Evolutionary conservation across 2,113 vertebrate species (phyloP), one percentile per base, ranked within the genome.

Genomic region (Sceloporus tristichus): DNA sequence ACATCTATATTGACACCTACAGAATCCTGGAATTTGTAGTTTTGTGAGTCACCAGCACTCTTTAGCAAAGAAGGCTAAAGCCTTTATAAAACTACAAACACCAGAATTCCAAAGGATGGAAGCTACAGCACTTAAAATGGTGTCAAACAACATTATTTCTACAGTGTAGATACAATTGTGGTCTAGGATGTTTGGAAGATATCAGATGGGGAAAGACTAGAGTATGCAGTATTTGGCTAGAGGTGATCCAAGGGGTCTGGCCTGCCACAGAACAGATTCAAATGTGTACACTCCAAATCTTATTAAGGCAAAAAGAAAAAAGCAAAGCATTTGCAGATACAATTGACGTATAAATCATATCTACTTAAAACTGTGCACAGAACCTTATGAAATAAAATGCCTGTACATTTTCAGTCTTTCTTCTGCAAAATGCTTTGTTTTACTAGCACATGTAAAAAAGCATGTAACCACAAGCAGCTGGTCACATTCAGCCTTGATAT

Each of bases 401-500:
- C 34, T 87, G 18, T n/a, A 48, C 34, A 56, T 87, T 92, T 91
- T 89, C 68, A 87, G 18, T 38, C 53, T 82, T 40, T 40, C 62
- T 76, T 85, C 77, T 92, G 68, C 82, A 87, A 91, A 85, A 90
- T 38, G 75, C 88, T 91, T 95, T 92, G 89, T 92, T 93, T 74
- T 82, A 89, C 93, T 92, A 87, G 54, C 90, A 91, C 53, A 84
- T 87, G 68, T 89, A 83, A 95, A 91, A 82, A 82, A 42, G 87
- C 42, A 92, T 0, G 65, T 89, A 91, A 91, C 93, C 91, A 90
- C 59, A 89, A 87, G 91, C 94, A 95, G 92, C 94, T 95, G 91
- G 94, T 94, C 91, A 92, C 82, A 94, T 94, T 94, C 89, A 89
- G 90, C 85, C 89, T 93, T 90, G 76, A 92, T 89, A 93, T 92